These are phyloP conservation scores for Eurytoma californica DNA, from an alignment of 2,888 invertebrate genomes.

Conservation along the genomic window DNA sequence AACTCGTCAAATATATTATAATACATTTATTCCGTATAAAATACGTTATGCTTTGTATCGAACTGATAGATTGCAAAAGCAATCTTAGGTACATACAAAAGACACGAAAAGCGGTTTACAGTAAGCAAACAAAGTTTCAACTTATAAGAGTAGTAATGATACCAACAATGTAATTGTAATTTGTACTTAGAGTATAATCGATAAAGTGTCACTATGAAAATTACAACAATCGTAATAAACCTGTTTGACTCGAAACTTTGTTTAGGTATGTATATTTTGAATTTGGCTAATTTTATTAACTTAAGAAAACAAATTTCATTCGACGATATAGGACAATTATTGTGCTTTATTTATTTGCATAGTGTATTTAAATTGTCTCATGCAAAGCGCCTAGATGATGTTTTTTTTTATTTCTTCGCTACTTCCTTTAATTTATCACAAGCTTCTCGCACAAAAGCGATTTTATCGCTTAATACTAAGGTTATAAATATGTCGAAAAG, in stretches of 20 bases:
- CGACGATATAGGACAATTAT: neutral
- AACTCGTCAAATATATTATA: neutral
- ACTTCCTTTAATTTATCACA: slow-evolving; percentile 44
- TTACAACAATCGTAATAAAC: neutral
- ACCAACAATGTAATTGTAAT: neutral
- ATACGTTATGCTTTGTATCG: slow-evolving; percentile 1
- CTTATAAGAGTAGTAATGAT: neutral
- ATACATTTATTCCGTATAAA: neutral
- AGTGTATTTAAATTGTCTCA: slow-evolving; percentile 19
- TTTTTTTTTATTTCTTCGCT: slow-evolving; percentile 1
- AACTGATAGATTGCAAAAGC: slow-evolving; percentile 33
- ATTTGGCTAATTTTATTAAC: neutral
- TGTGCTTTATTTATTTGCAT: neutral
- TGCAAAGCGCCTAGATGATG: slow-evolving; percentile 29
- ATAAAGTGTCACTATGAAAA: neutral
- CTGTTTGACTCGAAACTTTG: neutral
- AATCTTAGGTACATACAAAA: slow-evolving; percentile 18
- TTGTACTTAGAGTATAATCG: slow-evolving; percentile 15
- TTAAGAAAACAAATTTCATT: neutral
- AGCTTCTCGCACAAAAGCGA: slow-evolving; percentile 45
- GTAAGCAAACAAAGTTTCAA: neutral
- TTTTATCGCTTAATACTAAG: slow-evolving; percentile 27
- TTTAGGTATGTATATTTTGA: neutral
- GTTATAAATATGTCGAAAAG: slow-evolving; percentile 49
- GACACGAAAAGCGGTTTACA: neutral